Conservation (phyloP, 2,888 invertebrate species). For the Muschampia plurimacula region DNA sequence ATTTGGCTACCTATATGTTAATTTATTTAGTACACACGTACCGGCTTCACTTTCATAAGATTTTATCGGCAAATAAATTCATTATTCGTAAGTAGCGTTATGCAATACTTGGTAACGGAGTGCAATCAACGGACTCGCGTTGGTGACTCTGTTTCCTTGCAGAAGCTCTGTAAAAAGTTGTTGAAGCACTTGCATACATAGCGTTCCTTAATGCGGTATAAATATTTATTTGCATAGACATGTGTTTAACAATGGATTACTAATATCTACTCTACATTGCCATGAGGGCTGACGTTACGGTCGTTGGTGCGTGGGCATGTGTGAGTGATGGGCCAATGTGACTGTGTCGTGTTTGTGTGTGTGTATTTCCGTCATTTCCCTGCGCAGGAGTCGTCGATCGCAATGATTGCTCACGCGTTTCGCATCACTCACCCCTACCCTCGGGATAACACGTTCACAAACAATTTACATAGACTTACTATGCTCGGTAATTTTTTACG, state of each 20-base stretch:
- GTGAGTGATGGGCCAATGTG: slow-evolving; percentile 44
- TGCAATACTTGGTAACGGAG: slow-evolving; percentile 36
- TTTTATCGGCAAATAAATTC: slow-evolving; percentile 59
- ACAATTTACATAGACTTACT: slow-evolving; percentile 77
- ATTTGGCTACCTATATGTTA: slow-evolving; percentile 23
- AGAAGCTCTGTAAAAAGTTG: slow-evolving; percentile 54
- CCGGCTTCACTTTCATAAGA: slow-evolving; percentile 64
- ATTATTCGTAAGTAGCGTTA: slow-evolving; percentile 41
- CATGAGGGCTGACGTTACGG: slow-evolving; percentile 43
- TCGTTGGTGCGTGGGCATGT: slow-evolving; percentile 46
- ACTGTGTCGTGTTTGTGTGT: slow-evolving; percentile 52
- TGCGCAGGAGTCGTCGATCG: slow-evolving; percentile 81
- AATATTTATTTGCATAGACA: slow-evolving; percentile 74
- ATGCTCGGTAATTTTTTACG: slow-evolving; percentile 66
- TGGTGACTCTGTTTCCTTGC: slow-evolving; percentile 34
- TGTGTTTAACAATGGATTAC: slow-evolving; percentile 73
- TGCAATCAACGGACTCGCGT: slow-evolving; percentile 30
- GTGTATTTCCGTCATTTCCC: slow-evolving; percentile 75
- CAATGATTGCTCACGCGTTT: slow-evolving; percentile 83
- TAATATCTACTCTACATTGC: slow-evolving; percentile 51
- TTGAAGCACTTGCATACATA: slow-evolving; percentile 62
- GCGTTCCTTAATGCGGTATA: slow-evolving; percentile 60
- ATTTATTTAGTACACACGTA: slow-evolving; percentile 51
- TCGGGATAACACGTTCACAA: slow-evolving; percentile 74
- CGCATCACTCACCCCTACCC: slow-evolving; percentile 82